A percentile compares a stretch with the other conserved stretches of the same genome.
Conservation (phyloP, 2,113 vertebrate species). For the Thamnophis sirtalis region DNA sequence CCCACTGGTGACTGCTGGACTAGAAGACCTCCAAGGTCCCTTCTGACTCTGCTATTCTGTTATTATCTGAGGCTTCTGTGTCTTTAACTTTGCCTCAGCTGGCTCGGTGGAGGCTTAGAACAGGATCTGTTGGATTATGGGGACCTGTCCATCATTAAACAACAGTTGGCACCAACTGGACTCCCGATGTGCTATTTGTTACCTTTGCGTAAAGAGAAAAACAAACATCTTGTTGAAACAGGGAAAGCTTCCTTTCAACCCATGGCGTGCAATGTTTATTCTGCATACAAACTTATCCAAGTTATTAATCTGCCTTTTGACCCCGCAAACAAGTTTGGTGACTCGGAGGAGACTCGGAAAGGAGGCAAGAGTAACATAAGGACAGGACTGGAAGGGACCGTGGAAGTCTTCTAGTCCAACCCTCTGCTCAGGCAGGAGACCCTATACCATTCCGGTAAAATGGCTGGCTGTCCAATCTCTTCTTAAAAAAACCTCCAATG, state of each 20-base stretch:
- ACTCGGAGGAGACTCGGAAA: background rate
- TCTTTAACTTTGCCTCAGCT: background rate
- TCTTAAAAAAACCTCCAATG: too few species aligned
- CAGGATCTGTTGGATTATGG: background rate
- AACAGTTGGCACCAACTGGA: background rate
- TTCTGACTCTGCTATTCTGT: background rate
- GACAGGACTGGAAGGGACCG: background rate
- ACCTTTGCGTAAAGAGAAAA: background rate
- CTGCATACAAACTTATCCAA: fast-evolving
- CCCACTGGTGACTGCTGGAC: background rate
- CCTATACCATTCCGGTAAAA: too few species aligned
- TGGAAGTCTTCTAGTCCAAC: background rate
- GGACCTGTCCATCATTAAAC: background rate
- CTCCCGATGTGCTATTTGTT: background rate
- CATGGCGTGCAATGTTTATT: fast-evolving
- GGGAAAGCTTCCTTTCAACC: fast-evolving
- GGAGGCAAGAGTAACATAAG: background rate
- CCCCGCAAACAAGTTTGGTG: background rate
- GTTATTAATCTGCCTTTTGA: background rate
- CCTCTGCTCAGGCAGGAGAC: background rate
- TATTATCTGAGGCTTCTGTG: background rate
- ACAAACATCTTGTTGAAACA: background rate
- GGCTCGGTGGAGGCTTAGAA: background rate
- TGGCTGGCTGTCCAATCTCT: too few species aligned
- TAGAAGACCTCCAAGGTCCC: background rate